Evolutionary conservation across 1,140 invertebrate species (phyloP), one percentile per base, ranked within the genome.

Genomic region (Dreissena polymorpha): DNA sequence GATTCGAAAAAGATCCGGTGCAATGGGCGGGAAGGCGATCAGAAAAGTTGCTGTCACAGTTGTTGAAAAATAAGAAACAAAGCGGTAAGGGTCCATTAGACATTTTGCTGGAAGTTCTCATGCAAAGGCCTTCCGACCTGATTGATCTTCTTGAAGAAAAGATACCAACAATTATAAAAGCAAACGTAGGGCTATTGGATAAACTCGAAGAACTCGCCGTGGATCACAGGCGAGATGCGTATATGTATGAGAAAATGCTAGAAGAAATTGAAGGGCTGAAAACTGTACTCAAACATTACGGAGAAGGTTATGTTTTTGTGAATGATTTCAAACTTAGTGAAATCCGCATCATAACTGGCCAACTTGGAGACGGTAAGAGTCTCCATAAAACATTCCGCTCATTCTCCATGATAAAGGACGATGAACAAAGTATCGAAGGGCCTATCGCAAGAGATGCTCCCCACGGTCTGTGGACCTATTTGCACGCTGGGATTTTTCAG

Each of bases 231-330:
- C 29, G 64, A 39, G 5, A 55, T 23, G 7, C 29, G 10, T 18
- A 13, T 8, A 72, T 51, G 21, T 82, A 67, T 25, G 79, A 74
- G 55, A n/a, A 83, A n/a, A 63, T 77, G 67, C 51, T 83, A 67
- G 74, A 50, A 29, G 63, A 70, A 2, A 64, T 83, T 12, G 81
- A 83, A 27, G 25, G 39, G n/a, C 29, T 83, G 53, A 74, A 74
- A 39, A 23, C 13, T 25, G 64, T 57, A 1, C 27, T 83, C 0
- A 83, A 60, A 68, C 55, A 70, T 18, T 83, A 83, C 21, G 81
- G 81, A 0, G 73, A 83, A 53, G 81, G 81, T 8, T 83, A 83
- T 13, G 75, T 76, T 2, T 83, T 83, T 77, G 81, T 83, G 0
- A 70, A 83, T 53, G 81, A 83, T 53, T 83, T 83, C 39, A 83